phyloP scores from a whole-genome alignment of 2,888 invertebrate species.

The Eupsilia transversa region DNA sequence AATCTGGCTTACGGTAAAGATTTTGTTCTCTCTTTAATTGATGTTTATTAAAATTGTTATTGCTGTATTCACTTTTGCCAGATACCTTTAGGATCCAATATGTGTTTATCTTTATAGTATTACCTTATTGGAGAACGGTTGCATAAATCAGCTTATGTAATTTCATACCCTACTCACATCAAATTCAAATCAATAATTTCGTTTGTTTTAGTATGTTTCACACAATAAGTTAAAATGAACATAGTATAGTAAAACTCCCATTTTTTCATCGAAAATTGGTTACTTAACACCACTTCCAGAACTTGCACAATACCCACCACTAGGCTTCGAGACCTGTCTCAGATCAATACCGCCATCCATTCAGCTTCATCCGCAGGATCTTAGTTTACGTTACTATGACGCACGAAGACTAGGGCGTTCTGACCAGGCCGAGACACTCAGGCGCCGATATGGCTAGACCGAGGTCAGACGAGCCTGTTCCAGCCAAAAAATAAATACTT shows the following conservation, averaged over 20 bases:
- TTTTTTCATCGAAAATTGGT: neutral
- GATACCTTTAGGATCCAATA: neutral
- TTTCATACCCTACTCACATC: neutral
- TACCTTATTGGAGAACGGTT: neutral
- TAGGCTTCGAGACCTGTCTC: slow-evolving; percentile 6
- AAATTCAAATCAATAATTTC: neutral
- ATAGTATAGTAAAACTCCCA: neutral
- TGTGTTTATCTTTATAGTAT: no score
- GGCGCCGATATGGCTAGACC: slow-evolving; percentile 82
- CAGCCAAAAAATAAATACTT: slow-evolving; percentile 70
- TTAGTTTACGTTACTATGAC: slow-evolving; percentile 54
- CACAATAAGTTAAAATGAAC: neutral
- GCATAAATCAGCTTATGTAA: neutral
- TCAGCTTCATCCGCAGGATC: slow-evolving; percentile 55
- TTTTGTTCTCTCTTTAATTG: no score
- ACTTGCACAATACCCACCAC: slow-evolving; percentile 3
- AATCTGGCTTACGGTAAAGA: neutral
- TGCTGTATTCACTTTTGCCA: neutral
- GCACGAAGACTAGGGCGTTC: slow-evolving; percentile 53
- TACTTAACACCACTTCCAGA: neutral
- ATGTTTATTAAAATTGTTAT: neutral
- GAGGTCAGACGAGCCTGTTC: slow-evolving; percentile 76
- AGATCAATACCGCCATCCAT: slow-evolving; percentile 53
- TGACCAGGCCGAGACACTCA: slow-evolving; percentile 72
- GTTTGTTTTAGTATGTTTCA: neutral